Evolutionary conservation across 1,140 invertebrate species (phyloP).

Genomic region (Vanessa atalanta): DNA sequence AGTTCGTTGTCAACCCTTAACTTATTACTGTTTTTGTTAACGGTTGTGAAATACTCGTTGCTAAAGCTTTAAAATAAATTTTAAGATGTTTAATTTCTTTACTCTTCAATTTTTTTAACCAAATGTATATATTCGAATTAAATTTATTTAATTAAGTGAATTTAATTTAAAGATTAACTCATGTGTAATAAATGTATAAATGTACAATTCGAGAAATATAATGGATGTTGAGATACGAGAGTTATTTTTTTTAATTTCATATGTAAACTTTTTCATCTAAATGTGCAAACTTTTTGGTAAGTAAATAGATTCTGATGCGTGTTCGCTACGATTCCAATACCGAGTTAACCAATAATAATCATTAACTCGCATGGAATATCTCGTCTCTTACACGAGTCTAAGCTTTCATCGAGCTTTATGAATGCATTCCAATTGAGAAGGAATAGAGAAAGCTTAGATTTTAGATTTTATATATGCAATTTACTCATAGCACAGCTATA

Average conservation of each 20-base stretch:
- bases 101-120: neutral
- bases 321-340: too few species aligned
- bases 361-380: too few species aligned
- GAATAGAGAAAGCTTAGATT: too few species aligned
- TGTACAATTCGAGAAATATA: slow-evolving; percentile 12
- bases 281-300: neutral
- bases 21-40: neutral
- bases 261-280: neutral
- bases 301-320: too few species aligned
- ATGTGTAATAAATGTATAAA: slow-evolving; percentile 11
- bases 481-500: too few species aligned
- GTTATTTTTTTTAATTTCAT: neutral
- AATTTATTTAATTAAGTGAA: neutral
- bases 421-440: too few species aligned
- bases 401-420: too few species aligned
- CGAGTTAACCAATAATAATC: too few species aligned
- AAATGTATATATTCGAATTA: neutral
- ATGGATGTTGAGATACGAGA: slow-evolving; percentile 12
- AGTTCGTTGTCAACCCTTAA: neutral
- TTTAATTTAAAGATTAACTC: neutral
- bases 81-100: neutral
- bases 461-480: too few species aligned
- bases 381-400: too few species aligned
- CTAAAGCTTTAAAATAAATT: slow-evolving; percentile 7
- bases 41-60: slow-evolving; percentile 8